These are phyloP conservation scores for Eupeodes latifasciatus DNA, from an alignment of 2,888 invertebrate genomes.

Conservation along the genomic window DNA sequence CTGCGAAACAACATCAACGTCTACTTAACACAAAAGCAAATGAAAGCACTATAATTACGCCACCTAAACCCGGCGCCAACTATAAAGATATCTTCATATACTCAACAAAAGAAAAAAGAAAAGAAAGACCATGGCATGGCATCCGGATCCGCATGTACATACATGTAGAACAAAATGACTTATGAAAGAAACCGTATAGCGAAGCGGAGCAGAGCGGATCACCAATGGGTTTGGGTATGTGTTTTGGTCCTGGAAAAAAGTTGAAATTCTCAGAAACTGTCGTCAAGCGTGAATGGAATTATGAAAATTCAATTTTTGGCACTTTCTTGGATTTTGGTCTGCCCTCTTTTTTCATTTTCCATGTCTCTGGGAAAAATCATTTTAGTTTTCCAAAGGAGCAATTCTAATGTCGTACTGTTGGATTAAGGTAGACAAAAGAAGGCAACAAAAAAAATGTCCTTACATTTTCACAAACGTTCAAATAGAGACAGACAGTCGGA, in stretches of 20 bases:
- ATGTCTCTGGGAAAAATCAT: slow-evolving; percentile 58
- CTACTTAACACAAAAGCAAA: slow-evolving; percentile 63
- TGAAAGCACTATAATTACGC: slow-evolving; percentile 64
- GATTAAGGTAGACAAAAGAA: neutral
- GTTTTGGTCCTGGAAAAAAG: slow-evolving; percentile 42
- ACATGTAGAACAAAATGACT: slow-evolving; percentile 56
- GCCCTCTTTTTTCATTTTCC: neutral
- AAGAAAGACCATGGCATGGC: slow-evolving; percentile 43
- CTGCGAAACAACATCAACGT: slow-evolving; percentile 54
- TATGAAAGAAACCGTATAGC: slow-evolving; percentile 14
- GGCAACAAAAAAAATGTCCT: slow-evolving; percentile 28
- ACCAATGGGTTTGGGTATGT: slow-evolving; percentile 44
- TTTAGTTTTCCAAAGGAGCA: slow-evolving; percentile 63
- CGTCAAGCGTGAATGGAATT: slow-evolving; percentile 72
- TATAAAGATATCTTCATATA: slow-evolving; percentile 42
- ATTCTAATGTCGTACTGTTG: slow-evolving; percentile 56
- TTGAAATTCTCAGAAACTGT: slow-evolving; percentile 57
- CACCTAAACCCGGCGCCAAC: slow-evolving; percentile 69
- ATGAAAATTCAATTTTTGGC: slow-evolving; percentile 76
- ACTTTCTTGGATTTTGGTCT: slow-evolving; percentile 42
- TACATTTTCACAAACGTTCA: slow-evolving; percentile 16
- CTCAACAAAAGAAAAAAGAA: neutral
- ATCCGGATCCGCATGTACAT: slow-evolving; percentile 27
- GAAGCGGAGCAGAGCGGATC: neutral
- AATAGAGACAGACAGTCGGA: slow-evolving; percentile 67